These are phyloP conservation scores for Agriopis leucophaearia DNA, from an alignment of 2,888 invertebrate species.

Conservation along the genomic window DNA sequence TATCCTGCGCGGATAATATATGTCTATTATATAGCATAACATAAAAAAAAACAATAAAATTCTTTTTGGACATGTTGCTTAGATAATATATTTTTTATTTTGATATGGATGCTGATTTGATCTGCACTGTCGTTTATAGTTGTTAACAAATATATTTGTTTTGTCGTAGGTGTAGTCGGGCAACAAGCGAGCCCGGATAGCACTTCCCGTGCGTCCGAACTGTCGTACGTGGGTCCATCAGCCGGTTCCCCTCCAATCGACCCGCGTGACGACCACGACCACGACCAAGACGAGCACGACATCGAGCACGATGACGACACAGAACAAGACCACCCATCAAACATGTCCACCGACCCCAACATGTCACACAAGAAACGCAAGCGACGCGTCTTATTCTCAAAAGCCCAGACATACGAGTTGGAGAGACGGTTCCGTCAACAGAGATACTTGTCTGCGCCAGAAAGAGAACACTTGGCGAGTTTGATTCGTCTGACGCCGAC, in stretches of 20 bases:
- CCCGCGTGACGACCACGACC: conserved; percentile 67
- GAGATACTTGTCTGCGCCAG: conserved; percentile 98
- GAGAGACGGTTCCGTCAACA: conserved; percentile 98
- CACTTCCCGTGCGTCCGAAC: conserved; percentile 94
- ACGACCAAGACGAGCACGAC: conserved; percentile 81
- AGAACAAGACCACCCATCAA: conserved; percentile 75
- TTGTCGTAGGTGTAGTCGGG: conserved; percentile 82
- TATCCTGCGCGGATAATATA: too few relatives aligned
- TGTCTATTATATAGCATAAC: too few relatives aligned
- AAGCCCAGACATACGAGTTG: conserved; percentile 98
- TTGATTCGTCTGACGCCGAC: conserved; percentile 98
- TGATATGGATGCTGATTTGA: too few relatives aligned
- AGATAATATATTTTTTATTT: too few relatives aligned
- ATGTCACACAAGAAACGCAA: conserved; percentile 95
- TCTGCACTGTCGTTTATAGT: background rate
- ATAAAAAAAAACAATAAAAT: too few relatives aligned
- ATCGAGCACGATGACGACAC: conserved; percentile 88
- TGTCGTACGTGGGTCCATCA: conserved; percentile 85
- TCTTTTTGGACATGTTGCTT: too few relatives aligned
- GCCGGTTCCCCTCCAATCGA: conserved; percentile 74
- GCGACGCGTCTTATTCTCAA: conserved; percentile 98
- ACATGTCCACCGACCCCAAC: conserved; percentile 73
- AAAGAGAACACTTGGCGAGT: conserved; percentile 98
- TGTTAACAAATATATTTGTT: conserved; percentile 40
- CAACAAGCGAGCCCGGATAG: conserved; percentile 94